Base-by-base conservation (phyloP, 2,797 vertebrate species). In the Hephaestus fuliginosus region DNA sequence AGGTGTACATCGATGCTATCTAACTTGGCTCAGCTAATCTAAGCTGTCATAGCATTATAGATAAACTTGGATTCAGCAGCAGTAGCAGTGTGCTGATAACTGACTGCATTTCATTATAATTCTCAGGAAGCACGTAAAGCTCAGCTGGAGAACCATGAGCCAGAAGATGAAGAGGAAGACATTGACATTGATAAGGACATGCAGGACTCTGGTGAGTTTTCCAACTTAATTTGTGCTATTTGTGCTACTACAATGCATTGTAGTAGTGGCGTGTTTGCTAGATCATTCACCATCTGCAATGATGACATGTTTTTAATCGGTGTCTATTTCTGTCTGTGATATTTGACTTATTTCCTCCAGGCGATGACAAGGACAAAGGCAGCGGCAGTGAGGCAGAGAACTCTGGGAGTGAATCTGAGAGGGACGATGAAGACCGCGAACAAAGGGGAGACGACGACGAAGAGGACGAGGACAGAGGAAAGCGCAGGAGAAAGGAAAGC, bases 61-160 rank as follows among this genome's bases (percentile, higher is more conserved):
- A 7, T 39, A 10, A 20, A 6, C 15, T 60, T 36, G 2, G 0
- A 25, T 41, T 65, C 11, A 56, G 46, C 28, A 30, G 49, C 36
- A 2, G 13, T 10, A 12, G 15, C 33, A 36, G 18, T 76, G 17
- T 14, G 14, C 20, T 57, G 6, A n/a, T 84, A 46, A 63, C 52
- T 68, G n/a, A 68, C 77, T 70, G 41, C 2, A 15, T 9, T 63
- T 62, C n/a, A 13, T 33, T 81, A 7, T 71, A 22, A 4, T 22
- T 44, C 15, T 8, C 76, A 98, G 97, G 97, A 99, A 48, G 98
- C 97, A 2, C 96, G 98, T 53, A 97, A 97, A 88, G 98, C 97
- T 62, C 98, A 99, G 92, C 91, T 99, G 91, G 98, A 99, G 95
- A 99, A 99, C 90, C 97, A 99, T 3, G 98, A 99, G 88, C 98